Evolutionary conservation across 2,888 invertebrate species (phyloP).

Genomic region (Carabus problematicus): DNA sequence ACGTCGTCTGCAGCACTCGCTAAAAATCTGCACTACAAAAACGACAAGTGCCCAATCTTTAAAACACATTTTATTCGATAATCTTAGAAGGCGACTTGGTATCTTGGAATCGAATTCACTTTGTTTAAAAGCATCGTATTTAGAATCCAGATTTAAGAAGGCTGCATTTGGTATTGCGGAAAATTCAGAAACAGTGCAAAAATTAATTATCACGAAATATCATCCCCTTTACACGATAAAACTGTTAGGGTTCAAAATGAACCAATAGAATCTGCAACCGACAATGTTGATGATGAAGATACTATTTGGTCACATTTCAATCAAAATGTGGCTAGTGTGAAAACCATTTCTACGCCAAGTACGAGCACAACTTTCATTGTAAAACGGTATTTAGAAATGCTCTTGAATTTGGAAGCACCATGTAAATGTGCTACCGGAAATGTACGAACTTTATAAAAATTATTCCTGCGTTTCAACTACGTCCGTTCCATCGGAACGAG

Average conservation of each 20-base stretch:
- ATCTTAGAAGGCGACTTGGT: not conserved
- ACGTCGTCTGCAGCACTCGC: not conserved
- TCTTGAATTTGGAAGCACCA: slow-evolving; percentile 18
- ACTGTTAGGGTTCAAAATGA: not conserved
- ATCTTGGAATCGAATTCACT: slow-evolving; percentile 1
- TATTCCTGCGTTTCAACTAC: slow-evolving; percentile 17
- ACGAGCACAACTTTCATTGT: not conserved
- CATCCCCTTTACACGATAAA: not conserved
- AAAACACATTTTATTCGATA: slow-evolving; percentile 3
- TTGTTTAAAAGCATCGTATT: slow-evolving; percentile 8
- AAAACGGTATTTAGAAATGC: slow-evolving; percentile 10
- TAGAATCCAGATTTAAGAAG: slow-evolving; percentile 12
- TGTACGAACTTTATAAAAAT: slow-evolving; percentile 16
- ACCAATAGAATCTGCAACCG: not conserved
- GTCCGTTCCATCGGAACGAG: slow-evolving; percentile 21
- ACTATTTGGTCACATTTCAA: not conserved
- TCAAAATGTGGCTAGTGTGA: not conserved
- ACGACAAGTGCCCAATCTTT: not conserved
- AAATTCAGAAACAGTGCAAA: slow-evolving; percentile 5
- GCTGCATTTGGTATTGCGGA: slow-evolving; percentile 13
- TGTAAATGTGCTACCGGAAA: slow-evolving; percentile 4
- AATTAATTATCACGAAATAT: slow-evolving; percentile 10
- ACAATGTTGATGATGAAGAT: not conserved
- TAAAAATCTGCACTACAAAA: slow-evolving; percentile 2
- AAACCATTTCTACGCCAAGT: not conserved